These are phyloP conservation scores for Himalopsyche japonica DNA, from an alignment of 2,888 invertebrate genomes.

Conservation along the genomic window DNA sequence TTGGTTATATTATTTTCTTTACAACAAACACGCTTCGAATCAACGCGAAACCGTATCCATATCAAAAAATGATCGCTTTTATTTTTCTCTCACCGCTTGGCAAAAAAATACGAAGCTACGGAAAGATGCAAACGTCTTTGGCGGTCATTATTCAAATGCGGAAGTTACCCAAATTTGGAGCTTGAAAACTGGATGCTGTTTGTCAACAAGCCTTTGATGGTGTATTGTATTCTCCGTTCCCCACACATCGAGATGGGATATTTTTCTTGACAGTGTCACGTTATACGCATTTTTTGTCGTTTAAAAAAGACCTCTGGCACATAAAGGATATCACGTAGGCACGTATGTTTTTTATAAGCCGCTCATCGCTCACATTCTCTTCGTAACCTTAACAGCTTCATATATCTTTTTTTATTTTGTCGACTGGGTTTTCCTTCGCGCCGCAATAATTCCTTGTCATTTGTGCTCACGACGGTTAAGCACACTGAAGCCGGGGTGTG, in stretches of 20 bases:
- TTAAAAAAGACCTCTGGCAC: slow-evolving; percentile 33
- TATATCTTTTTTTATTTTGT: slow-evolving; percentile 28
- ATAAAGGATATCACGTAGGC: slow-evolving; percentile 27
- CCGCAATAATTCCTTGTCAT: slow-evolving; percentile 34
- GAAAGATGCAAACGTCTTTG: background rate
- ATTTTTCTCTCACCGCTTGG: background rate
- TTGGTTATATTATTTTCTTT: background rate
- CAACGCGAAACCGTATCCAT: background rate
- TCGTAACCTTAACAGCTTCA: slow-evolving; percentile 24
- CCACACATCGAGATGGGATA: slow-evolving; percentile 17
- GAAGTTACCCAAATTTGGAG: background rate
- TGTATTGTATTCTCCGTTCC: background rate
- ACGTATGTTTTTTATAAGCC: slow-evolving; percentile 39
- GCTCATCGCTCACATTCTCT: slow-evolving; percentile 27
- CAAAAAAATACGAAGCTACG: background rate
- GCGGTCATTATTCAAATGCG: background rate
- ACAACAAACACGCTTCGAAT: background rate
- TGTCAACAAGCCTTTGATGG: slow-evolving; percentile 22
- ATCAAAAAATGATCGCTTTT: background rate
- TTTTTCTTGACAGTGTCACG: slow-evolving; percentile 34
- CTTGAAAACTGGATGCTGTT: background rate
- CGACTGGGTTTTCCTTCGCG: slow-evolving; percentile 21
- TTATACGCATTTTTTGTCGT: slow-evolving; percentile 35
- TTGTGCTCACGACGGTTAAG: slow-evolving; percentile 23
- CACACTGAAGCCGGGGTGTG: slow-evolving; percentile 13